Evolutionary conservation across 2,888 invertebrate species (phyloP).

Genomic region (Rotaria sp.): DNA sequence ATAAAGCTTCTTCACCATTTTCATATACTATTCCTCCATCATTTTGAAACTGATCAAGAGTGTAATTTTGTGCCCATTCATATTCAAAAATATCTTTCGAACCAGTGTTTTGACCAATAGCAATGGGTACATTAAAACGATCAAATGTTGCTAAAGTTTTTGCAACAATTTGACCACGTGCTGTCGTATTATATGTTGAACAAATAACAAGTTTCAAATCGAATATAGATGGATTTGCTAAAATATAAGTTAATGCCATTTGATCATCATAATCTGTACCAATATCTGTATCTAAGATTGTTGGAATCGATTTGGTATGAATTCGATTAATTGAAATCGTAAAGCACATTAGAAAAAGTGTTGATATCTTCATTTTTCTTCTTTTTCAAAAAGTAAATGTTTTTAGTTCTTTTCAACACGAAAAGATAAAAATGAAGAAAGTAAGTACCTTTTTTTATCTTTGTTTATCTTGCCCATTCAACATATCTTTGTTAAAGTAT

Average conservation of each 20-base stretch:
- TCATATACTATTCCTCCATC: background rate
- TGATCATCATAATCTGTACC: conserved; percentile 17
- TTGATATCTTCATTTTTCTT: background rate
- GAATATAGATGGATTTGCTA: background rate
- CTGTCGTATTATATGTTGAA: conserved; percentile 2
- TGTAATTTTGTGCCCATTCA: conserved; percentile 30
- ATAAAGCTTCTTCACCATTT: conserved; percentile 17
- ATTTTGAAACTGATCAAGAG: background rate
- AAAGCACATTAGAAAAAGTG: background rate
- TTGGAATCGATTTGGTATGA: background rate
- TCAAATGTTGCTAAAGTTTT: background rate
- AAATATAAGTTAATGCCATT: background rate
- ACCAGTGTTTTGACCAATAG: conserved; percentile 3
- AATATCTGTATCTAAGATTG: conserved; percentile 28
- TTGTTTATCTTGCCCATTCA: no score
- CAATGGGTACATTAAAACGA: background rate
- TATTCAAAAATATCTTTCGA: background rate
- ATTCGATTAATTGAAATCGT: background rate
- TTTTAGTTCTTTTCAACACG: no score
- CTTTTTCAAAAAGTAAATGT: background rate
- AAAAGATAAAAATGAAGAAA: no score
- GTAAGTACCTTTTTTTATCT: no score
- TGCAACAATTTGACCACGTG: background rate
- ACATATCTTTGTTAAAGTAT: no score
- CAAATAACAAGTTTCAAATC: conserved; percentile 10